phyloP scores from a whole-genome alignment of 2,113 vertebrate species.

The Hyaena hyaena region DNA sequence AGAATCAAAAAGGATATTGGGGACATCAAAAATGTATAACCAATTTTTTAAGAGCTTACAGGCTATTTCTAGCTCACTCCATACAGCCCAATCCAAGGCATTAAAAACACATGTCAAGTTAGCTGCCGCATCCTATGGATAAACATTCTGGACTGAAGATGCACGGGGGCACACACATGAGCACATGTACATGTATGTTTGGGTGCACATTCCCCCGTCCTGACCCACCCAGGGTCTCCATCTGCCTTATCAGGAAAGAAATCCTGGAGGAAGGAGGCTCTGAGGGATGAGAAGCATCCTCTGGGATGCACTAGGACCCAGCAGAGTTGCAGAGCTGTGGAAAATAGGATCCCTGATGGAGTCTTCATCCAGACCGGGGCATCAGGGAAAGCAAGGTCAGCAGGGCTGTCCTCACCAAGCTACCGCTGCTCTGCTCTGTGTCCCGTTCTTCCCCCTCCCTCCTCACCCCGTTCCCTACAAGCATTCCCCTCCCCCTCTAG shows the following conservation, averaged over 20 bases:
- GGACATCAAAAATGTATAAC: neutral
- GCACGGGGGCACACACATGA: neutral
- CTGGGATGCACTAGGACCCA: neutral
- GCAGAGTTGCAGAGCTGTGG: rapidly evolving
- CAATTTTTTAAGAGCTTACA: neutral
- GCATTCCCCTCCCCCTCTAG: rapidly evolving
- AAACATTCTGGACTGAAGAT: neutral
- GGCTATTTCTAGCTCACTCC: neutral
- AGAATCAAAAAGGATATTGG: neutral
- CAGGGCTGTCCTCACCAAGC: rapidly evolving
- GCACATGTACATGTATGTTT: rapidly evolving
- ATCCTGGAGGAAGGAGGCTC: neutral
- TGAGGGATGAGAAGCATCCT: neutral
- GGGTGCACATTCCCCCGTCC: neutral
- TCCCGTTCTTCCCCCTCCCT: neutral
- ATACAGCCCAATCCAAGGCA: neutral
- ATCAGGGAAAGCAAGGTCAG: too few species aligned
- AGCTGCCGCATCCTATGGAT: neutral
- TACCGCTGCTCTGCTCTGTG: rapidly evolving
- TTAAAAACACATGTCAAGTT: neutral
- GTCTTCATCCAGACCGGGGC: neutral
- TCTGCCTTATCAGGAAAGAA: neutral
- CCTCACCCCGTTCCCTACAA: rapidly evolving
- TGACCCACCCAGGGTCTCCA: neutral
- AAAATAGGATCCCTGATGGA: rapidly evolving